These are phyloP conservation scores for Hippoglossus hippoglossus DNA, from an alignment of 2,797 vertebrate species.

Conservation along the genomic window DNA sequence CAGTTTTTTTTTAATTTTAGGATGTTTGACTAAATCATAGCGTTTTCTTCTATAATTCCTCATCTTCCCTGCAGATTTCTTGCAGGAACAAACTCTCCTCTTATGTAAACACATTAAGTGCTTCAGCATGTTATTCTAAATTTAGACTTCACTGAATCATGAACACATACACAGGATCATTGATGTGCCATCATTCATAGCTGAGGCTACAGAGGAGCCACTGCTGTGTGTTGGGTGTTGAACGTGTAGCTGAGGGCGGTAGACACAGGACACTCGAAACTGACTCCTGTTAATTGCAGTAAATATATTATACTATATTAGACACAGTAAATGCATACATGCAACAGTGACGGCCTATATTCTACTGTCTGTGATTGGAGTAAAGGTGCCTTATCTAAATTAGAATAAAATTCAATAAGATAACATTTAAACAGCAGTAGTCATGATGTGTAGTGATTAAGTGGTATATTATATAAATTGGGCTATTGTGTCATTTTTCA, in stretches of 20 bases:
- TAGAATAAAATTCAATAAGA: too few species aligned
- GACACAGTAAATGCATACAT: too few species aligned
- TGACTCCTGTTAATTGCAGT: not conserved
- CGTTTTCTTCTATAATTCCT: slow-evolving; percentile 10
- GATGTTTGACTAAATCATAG: slow-evolving; percentile 22
- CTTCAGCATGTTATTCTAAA: slow-evolving; percentile 20
- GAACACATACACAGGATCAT: slow-evolving; percentile 9
- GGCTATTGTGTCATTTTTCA: too few species aligned
- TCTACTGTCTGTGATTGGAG: too few species aligned
- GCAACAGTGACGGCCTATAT: too few species aligned
- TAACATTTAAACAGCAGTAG: too few species aligned
- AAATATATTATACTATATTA: too few species aligned
- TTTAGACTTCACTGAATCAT: slow-evolving; percentile 19
- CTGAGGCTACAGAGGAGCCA: slow-evolving; percentile 25
- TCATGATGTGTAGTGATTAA: too few species aligned
- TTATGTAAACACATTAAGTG: slow-evolving; percentile 13
- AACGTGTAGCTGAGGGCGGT: slow-evolving; percentile 22
- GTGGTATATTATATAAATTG: too few species aligned
- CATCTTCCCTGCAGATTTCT: slow-evolving; percentile 12
- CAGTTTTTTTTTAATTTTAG: too few species aligned
- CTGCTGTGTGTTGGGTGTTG: slow-evolving; percentile 26
- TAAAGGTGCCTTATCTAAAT: too few species aligned
- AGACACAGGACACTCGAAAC: slow-evolving; percentile 12
- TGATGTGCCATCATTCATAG: not conserved
- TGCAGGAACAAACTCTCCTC: not conserved